phyloP scores from a whole-genome alignment of 2,113 vertebrate species.

The Esox niger region DNA sequence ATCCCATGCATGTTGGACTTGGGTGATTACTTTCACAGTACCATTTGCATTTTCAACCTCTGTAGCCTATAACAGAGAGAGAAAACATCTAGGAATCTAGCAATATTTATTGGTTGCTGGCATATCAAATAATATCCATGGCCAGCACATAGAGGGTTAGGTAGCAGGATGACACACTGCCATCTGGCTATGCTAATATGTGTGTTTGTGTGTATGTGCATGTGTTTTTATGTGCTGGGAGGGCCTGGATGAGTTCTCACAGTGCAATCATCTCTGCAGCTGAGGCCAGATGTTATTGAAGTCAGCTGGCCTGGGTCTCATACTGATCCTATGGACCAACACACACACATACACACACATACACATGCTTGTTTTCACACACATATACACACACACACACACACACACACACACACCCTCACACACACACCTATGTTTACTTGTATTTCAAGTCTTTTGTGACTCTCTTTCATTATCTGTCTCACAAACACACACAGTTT shows the following conservation, averaged over 20 bases:
- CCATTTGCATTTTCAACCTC: no score
- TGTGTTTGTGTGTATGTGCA: slow-evolving; percentile 18
- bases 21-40: no score
- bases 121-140: slow-evolving; percentile 41
- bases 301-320: slow-evolving; percentile 60
- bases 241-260: slow-evolving; percentile 54
- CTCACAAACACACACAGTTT: no score
- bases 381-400: slow-evolving; percentile 12
- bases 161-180: slow-evolving; percentile 51
- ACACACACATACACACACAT: slow-evolving; percentile 2
- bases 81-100: no score
- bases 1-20: no score
- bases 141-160: slow-evolving; percentile 45
- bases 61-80: background rate
- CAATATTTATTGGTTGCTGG: slow-evolving; percentile 27
- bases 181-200: slow-evolving; percentile 64
- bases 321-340: slow-evolving; percentile 38
- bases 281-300: slow-evolving; percentile 67
- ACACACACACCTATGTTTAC: background rate
- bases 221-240: background rate
- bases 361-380: slow-evolving; percentile 13
- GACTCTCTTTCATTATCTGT: no score
- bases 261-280: slow-evolving; percentile 67
- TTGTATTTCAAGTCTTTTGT: no score
- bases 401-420: slow-evolving; percentile 2